These are phyloP conservation scores for Zeugodacus cucurbitae DNA, from an alignment of 1,140 invertebrate genomes.

Conservation along the genomic window DNA sequence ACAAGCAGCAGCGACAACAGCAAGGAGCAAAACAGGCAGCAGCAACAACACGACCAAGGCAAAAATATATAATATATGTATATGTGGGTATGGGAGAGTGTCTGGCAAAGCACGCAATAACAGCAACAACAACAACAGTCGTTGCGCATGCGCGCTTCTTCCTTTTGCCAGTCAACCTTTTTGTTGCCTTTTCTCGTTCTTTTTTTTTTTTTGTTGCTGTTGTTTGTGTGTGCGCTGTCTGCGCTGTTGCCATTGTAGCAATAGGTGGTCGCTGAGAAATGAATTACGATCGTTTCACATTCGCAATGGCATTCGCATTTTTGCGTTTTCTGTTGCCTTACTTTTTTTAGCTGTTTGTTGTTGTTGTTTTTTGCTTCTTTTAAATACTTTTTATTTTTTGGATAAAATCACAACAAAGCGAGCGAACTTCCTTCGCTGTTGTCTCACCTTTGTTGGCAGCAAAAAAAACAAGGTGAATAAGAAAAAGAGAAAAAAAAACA, in stretches of 20 bases:
- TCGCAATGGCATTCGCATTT: conserved; percentile 30
- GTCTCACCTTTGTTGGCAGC: background rate
- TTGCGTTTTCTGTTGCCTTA: background rate
- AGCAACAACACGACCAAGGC: background rate
- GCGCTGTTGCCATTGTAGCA: conserved; percentile 10
- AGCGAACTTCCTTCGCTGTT: background rate
- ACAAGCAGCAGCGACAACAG: background rate
- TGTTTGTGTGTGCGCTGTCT: background rate
- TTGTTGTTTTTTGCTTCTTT: background rate
- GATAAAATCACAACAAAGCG: conserved; percentile 16
- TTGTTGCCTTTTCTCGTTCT: background rate
- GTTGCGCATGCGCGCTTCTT: background rate
- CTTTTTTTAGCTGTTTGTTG: background rate
- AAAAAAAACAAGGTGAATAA: background rate
- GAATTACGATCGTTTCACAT: conserved; percentile 34
- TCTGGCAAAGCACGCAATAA: background rate
- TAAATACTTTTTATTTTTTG: background rate
- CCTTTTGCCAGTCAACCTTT: background rate
- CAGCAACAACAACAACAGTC: background rate
- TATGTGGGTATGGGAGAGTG: background rate
- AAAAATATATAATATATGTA: background rate
- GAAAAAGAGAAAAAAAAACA: background rate
- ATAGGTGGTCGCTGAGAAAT: conserved; percentile 37
- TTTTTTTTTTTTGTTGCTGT: background rate
- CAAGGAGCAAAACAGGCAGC: background rate